Evolutionary conservation across 1,140 invertebrate species (phyloP).

Genomic region (Drosophila persimilis): DNA sequence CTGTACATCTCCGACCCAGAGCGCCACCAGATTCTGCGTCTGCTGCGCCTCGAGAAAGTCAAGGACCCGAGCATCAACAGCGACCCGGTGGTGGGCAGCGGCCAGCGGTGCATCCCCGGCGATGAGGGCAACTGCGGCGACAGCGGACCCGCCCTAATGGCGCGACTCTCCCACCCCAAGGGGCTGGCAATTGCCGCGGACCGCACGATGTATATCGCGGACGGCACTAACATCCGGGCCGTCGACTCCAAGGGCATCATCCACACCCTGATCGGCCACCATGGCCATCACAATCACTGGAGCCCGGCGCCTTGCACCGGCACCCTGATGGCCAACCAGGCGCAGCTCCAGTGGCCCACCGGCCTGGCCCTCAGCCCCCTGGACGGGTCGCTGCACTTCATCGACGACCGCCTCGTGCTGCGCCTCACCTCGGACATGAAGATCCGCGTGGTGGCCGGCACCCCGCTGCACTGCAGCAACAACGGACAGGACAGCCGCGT

Average conservation of each 20-base stretch:
- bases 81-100: constrained; percentile 96
- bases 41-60: constrained; percentile 89
- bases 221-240: constrained; percentile 95
- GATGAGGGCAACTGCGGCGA: constrained; percentile 96
- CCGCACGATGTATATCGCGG: constrained; percentile 96
- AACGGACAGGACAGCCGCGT: constrained; percentile 78
- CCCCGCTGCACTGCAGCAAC: constrained; percentile 91
- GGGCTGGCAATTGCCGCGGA: constrained; percentile 96
- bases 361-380: constrained; percentile 95
- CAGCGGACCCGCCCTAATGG: constrained; percentile 93
- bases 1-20: constrained; percentile 98
- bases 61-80: constrained; percentile 93
- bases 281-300: constrained; percentile 96
- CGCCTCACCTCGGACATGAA: constrained; percentile 96
- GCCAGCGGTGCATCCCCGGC: constrained; percentile 97
- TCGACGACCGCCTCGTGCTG: constrained; percentile 96
- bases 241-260: constrained; percentile 96
- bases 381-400: constrained; percentile 96
- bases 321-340: constrained; percentile 90
- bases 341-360: constrained; percentile 97
- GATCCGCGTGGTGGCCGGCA: constrained; percentile 94
- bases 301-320: constrained; percentile 93
- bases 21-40: constrained; percentile 92
- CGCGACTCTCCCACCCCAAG: constrained; percentile 97
- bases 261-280: constrained; percentile 95